Evolutionary conservation across 2,113 vertebrate species (phyloP), one percentile per base, ranked within the genome.

Genomic region (Colistium nudipinnis): DNA sequence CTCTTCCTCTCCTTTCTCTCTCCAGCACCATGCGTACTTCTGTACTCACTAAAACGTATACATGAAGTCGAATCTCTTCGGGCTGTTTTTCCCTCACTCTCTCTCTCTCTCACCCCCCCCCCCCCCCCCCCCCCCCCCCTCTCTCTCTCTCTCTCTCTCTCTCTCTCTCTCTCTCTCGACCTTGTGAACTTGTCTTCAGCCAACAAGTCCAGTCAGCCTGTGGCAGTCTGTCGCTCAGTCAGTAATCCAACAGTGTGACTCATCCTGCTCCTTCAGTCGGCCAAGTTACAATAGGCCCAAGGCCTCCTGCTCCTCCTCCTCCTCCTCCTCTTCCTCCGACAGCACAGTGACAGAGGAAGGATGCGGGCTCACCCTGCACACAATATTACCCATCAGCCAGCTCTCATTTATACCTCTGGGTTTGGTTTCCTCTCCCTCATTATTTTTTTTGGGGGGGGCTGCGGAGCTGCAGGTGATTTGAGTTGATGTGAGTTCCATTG

Each of bases 221-320:
- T 7, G 54, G 14, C 30, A 54, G 53, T 62, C 64, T 24, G 55
- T 24, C 6, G 9, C 22, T 74, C 60, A 66, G 60, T 77, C 57
- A 25, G 52, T 60, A 38, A 63, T 66, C 61, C 64, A 70, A 62
- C 44, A 24, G 59, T 8, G 53, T 81, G 62, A 83, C 54, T 80
- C 81, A 83, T 76, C 55, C 35, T 27, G 48, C 30, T 63, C 25
- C 70, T 56, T 72, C 51, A 51, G 62, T 71, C 80, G 74, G 62
- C 75, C 47, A 56, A 62, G 66, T 72, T 43, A 35, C 56, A 78
- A 33, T 36, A 65, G 22, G 20, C 63, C 75, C 68, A 79, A 79
- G 39, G 72, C 67, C 36, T 31, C 1, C n/a, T n/a, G n/a, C n/a
- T n/a, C n/a, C n/a, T n/a, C n/a, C n/a, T n/a, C n/a, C n/a, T n/a